A percentile compares a stretch with the other conserved stretches of the same genome.
Conservation (phyloP, 2,113 vertebrate genomes). For the Xerus inauris region DNA sequence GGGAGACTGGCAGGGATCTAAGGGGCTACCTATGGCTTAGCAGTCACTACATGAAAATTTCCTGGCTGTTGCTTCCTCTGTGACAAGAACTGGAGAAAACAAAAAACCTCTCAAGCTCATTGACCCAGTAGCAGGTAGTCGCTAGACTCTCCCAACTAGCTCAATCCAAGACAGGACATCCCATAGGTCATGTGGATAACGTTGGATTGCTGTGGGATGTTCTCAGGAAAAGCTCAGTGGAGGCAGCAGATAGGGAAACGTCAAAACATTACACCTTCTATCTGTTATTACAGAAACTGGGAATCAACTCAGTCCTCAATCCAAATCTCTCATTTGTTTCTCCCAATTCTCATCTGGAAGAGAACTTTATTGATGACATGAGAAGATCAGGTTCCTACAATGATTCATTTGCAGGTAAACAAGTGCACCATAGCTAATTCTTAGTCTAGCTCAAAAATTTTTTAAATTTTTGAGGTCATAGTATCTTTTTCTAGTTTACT, state of each 20-base stretch:
- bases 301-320: neutral
- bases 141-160: neutral
- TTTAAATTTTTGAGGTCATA: neutral
- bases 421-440: neutral
- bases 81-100: neutral
- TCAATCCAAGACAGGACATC: neutral
- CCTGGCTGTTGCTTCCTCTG: neutral
- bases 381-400: neutral
- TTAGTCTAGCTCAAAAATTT: neutral
- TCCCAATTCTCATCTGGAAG: neutral
- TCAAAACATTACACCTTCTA: neutral
- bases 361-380: neutral
- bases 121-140: neutral
- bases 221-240: neutral
- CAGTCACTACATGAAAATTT: neutral
- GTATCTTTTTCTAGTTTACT: neutral
- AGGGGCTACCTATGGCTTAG: neutral
- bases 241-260: neutral
- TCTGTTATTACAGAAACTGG: neutral
- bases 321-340: neutral
- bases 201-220: neutral
- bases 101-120: neutral
- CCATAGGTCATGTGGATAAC: neutral
- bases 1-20: neutral
- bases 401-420: neutral